Evolutionary conservation across 1,140 invertebrate genomes (phyloP).

Genomic region (Bombyx mandarina): DNA sequence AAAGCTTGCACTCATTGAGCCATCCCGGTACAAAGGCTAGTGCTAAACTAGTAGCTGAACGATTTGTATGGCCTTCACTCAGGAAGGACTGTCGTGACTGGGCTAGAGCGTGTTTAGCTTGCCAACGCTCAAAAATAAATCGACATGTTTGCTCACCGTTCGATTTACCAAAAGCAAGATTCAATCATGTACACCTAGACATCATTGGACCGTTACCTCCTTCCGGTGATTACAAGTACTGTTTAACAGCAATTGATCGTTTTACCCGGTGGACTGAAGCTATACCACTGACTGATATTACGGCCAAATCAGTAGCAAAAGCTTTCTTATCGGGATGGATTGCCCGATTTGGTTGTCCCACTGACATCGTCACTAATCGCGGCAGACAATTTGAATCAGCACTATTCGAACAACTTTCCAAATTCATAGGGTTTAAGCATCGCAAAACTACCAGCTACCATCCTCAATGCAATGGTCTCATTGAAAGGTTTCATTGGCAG

Average conservation of each 20-base stretch:
- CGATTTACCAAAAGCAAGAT: neutral
- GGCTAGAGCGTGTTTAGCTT: conserved; percentile 1
- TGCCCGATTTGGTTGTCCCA: neutral
- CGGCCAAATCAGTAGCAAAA: conserved; percentile 2
- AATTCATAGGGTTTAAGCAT: too few species aligned
- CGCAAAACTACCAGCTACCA: too few species aligned
- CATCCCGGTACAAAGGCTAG: neutral
- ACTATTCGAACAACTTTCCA: too few species aligned
- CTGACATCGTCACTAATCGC: neutral
- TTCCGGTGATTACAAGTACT: neutral
- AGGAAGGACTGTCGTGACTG: conserved; percentile 2
- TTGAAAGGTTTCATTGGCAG: too few species aligned
- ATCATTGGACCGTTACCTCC: neutral
- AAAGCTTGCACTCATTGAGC: neutral
- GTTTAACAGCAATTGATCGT: conserved; percentile 1
- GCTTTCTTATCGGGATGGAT: neutral
- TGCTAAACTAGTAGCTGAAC: neutral
- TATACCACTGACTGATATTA: neutral
- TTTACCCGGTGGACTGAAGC: conserved; percentile 2
- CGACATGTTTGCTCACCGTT: too few species aligned
- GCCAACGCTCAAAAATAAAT: neutral
- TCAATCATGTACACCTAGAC: neutral
- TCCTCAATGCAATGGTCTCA: too few species aligned
- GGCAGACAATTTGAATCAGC: conserved; percentile 2
- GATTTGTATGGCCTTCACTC: conserved; percentile 1